phyloP scores from a whole-genome alignment of 1,140 invertebrate species.

The Nasonia giraulti region DNA sequence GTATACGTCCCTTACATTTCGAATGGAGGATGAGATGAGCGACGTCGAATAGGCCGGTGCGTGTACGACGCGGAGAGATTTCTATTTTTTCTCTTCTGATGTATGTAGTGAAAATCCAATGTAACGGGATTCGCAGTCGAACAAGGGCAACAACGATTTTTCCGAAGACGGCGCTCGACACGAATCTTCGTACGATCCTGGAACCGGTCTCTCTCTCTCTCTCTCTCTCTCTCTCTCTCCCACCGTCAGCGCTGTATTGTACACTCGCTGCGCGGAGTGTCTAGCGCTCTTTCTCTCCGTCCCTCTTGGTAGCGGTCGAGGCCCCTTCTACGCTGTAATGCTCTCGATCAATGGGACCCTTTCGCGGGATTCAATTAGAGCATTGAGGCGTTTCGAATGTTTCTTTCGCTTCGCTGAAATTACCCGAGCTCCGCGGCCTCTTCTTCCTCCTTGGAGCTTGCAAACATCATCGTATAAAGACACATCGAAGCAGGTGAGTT shows the following conservation, averaged over 20 bases:
- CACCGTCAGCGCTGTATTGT: neutral
- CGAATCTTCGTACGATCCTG: slow-evolving; percentile 9
- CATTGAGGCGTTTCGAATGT: neutral
- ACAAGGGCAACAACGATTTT: no score
- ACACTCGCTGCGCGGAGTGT: neutral
- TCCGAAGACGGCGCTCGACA: no score
- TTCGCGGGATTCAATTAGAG: neutral
- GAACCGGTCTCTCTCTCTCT: slow-evolving; percentile 1
- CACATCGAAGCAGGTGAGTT: no score
- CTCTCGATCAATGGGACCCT: neutral
- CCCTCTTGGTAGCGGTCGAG: neutral
- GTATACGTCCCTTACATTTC: no score
- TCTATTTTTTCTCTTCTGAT: no score
- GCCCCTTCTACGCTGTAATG: neutral
- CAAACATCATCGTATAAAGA: no score
- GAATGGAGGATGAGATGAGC: no score
- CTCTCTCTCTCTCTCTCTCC: neutral
- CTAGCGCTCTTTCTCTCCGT: neutral
- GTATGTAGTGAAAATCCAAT: no score
- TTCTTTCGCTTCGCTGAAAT: neutral
- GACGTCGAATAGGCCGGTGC: no score
- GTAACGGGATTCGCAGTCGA: no score
- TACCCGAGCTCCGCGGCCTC: neutral
- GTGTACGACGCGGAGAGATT: no score
- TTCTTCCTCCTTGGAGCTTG: no score